Evolutionary conservation across 2,797 vertebrate genomes (phyloP), one percentile per base, ranked within the genome.

Genomic region (Acanthurus lineatus): DNA sequence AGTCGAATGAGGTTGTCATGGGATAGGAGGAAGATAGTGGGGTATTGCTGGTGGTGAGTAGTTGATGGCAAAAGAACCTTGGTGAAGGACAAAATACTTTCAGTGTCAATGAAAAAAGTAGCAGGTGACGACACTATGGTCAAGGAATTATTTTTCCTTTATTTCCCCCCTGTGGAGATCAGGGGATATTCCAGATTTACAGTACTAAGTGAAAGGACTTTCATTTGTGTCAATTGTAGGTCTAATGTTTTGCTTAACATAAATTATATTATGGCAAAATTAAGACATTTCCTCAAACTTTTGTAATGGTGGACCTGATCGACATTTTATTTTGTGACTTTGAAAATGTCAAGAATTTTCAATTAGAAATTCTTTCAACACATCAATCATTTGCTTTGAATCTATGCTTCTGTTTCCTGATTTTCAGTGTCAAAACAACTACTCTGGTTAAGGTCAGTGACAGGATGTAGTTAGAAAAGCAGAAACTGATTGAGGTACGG

Each of bases 1-100:
- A 84, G 51, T 67, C 19, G 42, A 53, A 62, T 44, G n/a, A 25
- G 32, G 44, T 15, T 28, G 22, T n/a, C 1, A 2, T 12, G 35
- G 47, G 61, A 22, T 11, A 22, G 15, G 42, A 62, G 38, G 16
- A 45, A n/a, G 54, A 19, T 9, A n/a, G 20, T 11, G n/a, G 9
- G 14, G 3, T 25, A 25, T 25, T 52, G 47, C 25, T 20, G 47
- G 67, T 40, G 38, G 38, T 10, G 54, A 7, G 15, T 57, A 11
- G n/a, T 9, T n/a, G 14, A 15, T 44, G 12, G n/a, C 11, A 17
- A 42, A 14, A 44, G 38, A 22, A 44, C 40, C 38, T 42, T n/a
- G 58, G 15, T 15, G 20, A 42, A 61, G 58, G 32, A 79, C 80
- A 83, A 76, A 77, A 83, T 79, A 69, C 47, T 79, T 74, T 59